Evolutionary conservation across 2,113 vertebrate species (phyloP).

Genomic region (Lontra canadensis): DNA sequence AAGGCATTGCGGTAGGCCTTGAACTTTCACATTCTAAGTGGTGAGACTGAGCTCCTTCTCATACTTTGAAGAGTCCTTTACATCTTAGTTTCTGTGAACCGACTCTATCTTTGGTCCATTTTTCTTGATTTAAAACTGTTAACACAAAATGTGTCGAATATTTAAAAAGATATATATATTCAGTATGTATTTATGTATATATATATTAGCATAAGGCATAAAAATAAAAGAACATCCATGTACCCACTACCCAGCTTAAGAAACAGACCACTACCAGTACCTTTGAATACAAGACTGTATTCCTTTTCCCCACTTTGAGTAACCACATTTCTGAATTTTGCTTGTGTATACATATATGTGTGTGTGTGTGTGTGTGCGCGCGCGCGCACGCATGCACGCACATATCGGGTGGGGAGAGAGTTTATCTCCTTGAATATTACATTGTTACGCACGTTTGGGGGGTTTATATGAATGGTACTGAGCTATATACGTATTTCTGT

Average conservation of each 20-base stretch:
- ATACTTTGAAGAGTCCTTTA: background rate
- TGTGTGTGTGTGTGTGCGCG: too few relatives aligned
- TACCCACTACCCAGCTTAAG: background rate
- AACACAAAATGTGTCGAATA: background rate
- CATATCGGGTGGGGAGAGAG: background rate
- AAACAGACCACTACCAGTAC: background rate
- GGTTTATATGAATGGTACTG: background rate
- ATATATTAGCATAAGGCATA: background rate
- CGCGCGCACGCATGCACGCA: too few relatives aligned
- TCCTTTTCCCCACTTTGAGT: background rate
- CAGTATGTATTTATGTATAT: background rate
- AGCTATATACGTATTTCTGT: background rate
- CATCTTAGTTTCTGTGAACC: constrained; percentile 1
- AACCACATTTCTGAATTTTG: background rate
- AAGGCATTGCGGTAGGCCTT: background rate
- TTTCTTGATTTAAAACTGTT: background rate
- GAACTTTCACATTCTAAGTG: background rate
- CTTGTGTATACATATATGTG: background rate
- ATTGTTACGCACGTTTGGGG: background rate
- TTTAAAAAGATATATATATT: background rate
- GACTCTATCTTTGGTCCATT: background rate
- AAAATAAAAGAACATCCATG: background rate
- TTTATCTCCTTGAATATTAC: background rate
- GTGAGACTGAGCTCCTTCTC: background rate
- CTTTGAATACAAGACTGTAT: background rate